Percentiles rank a stretch among this genome's conserved stretches.
Conservation (phyloP, 2,888 invertebrate species). For the Digitonthophagus gazella region DNA sequence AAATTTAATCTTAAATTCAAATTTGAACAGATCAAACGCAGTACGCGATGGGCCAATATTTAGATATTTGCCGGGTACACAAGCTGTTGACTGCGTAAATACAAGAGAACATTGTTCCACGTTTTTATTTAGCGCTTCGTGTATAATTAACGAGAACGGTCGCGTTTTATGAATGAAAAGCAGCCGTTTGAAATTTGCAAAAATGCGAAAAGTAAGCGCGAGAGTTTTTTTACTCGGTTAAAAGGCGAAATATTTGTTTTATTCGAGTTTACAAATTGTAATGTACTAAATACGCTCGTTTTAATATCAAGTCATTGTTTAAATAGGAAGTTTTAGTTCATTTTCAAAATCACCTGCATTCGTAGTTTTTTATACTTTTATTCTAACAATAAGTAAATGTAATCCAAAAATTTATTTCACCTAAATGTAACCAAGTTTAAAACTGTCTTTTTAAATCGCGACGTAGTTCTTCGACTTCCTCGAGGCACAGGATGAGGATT, state of each 20-base stretch:
- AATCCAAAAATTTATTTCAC: no score
- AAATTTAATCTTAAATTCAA: constrained; percentile 55
- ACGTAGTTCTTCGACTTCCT: no score
- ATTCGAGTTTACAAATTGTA: neutral
- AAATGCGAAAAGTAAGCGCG: neutral
- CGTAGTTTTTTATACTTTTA: no score
- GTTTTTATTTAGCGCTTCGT: constrained; percentile 38
- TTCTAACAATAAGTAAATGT: no score
- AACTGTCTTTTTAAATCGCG: neutral
- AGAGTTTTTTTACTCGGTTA: neutral
- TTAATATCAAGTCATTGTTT: neutral
- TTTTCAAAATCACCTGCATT: no score
- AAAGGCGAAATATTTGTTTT: neutral
- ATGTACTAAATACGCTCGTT: neutral
- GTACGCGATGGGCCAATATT: constrained; percentile 52
- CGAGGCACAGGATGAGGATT: no score
- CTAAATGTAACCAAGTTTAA: no score
- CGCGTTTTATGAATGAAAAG: constrained; percentile 13
- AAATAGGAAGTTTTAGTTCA: no score
- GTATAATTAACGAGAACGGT: constrained; percentile 14
- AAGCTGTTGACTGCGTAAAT: constrained; percentile 53
- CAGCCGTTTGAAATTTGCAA: neutral
- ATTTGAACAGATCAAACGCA: constrained; percentile 54
- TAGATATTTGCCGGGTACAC: constrained; percentile 53
- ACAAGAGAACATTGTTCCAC: constrained; percentile 49